These are phyloP conservation scores for Ciconia maguari DNA, from an alignment of 2,113 vertebrate species.

Conservation along the genomic window DNA sequence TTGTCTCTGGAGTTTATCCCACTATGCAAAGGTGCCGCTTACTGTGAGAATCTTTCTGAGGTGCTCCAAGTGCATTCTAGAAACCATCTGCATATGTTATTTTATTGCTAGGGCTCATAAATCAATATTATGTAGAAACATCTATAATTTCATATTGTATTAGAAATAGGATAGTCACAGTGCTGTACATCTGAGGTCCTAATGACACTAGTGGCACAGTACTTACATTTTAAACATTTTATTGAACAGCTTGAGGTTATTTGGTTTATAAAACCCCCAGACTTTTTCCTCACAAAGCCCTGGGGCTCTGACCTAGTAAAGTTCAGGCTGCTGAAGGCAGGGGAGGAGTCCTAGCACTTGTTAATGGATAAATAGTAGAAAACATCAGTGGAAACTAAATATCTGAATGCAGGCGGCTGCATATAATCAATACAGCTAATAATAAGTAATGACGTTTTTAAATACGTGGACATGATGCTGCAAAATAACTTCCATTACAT, in stretches of 20 bases:
- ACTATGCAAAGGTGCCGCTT: constrained; percentile 12
- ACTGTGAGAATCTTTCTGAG: constrained; percentile 44
- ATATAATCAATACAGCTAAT: constrained; percentile 46
- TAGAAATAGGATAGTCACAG: constrained; percentile 36
- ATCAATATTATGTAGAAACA: constrained; percentile 53
- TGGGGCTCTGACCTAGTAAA: constrained; percentile 36
- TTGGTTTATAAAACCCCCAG: constrained; percentile 32
- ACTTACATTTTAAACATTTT: constrained; percentile 44
- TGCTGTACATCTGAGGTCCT: constrained; percentile 9
- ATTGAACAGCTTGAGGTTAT: constrained; percentile 23
- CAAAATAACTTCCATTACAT: constrained; percentile 10
- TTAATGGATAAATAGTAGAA: constrained; percentile 29
- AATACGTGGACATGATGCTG: neutral
- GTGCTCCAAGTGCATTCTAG: constrained; percentile 12
- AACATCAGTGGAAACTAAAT: constrained; percentile 18
- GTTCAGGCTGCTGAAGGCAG: constrained; percentile 27
- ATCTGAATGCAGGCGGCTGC: neutral
- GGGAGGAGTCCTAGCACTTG: neutral
- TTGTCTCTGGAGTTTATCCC: constrained; percentile 45
- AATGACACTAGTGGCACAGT: neutral
- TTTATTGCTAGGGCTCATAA: constrained; percentile 56
- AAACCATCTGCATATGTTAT: constrained; percentile 50
- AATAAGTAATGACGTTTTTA: constrained; percentile 32
- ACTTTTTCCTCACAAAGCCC: constrained; percentile 36
- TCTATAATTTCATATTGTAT: constrained; percentile 47